Evolutionary conservation across 1,140 invertebrate species (phyloP).

Genomic region (Gonioctena quinquepunctata): DNA sequence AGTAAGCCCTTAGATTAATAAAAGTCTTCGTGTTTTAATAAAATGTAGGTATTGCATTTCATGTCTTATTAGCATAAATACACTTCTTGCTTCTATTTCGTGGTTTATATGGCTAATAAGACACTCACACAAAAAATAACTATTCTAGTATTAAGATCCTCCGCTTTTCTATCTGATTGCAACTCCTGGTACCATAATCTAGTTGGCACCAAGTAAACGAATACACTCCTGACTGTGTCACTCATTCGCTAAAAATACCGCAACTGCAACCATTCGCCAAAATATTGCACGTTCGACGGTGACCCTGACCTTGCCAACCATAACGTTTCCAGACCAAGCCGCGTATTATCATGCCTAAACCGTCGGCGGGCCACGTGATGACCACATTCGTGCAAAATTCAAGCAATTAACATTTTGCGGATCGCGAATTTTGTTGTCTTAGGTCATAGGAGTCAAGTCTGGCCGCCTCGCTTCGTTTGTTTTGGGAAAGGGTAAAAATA

Average conservation of each 20-base stretch:
- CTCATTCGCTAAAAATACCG: not conserved
- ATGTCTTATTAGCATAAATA: no score
- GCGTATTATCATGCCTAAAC: not conserved
- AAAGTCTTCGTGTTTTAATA: no score
- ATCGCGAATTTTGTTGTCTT: slow-evolving; percentile 36
- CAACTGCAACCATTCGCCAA: not conserved
- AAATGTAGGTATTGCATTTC: no score
- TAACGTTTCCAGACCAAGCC: slow-evolving; percentile 17
- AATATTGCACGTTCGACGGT: slow-evolving; percentile 7
- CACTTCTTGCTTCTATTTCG: no score
- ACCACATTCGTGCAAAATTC: slow-evolving; percentile 22
- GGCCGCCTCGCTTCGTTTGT: slow-evolving; percentile 11
- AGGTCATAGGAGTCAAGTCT: slow-evolving; percentile 40
- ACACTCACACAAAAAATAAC: no score
- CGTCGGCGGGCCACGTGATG: slow-evolving; percentile 11
- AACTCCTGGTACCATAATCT: no score
- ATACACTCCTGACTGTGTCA: no score
- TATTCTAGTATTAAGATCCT: no score
- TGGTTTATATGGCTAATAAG: no score
- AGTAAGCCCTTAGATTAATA: no score
- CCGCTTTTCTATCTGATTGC: no score
- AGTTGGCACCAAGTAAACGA: no score
- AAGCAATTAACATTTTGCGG: slow-evolving; percentile 25
- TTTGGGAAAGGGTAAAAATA: slow-evolving; percentile 45
- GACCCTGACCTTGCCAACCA: slow-evolving; percentile 22